Base-by-base conservation (phyloP, 2,113 vertebrate genomes). In the Calidris pygmaea region DNA sequence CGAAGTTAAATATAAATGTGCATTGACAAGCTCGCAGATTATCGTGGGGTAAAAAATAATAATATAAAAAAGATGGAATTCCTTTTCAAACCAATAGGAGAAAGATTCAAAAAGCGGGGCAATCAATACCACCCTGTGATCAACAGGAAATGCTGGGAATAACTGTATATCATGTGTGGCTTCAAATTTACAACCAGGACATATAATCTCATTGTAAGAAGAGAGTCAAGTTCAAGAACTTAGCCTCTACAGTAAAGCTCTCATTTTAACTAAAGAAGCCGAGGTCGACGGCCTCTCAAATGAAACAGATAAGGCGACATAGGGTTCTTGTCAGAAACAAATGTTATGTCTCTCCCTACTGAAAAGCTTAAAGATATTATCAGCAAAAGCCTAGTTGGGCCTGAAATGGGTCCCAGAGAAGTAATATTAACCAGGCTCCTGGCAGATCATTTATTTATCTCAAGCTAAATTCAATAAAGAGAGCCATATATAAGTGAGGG, bases 381-480 rank as follows among this genome's bases (percentile, higher is more conserved):
- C 98, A 97, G 96, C 83, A 93, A 95, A 97, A 97, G 97, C 96
- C 97, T 97, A 97, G 97, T 94, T 97, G 97, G 98, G 97, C 97
- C 98, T 98, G 98, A 98, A 98, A 97, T 95, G 89, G 98, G 97
- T 97, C 97, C 97, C 98, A 96, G 97, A 98, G 95, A 98, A 98
- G 97, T 98, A 98, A 98, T 98, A 98, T 98, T 99, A 99, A 99
- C 98, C 97, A 97, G 98, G 97, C 98, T 94, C 97, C 98, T 98
- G 98, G 98, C 98, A 99, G 98, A 98, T 98, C 97, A 97, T 99
- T 99, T 99, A 99, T 99, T 99, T 99, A 99, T 99, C 98, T 98
- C 98, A 97, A 97, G 97, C 98, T 98, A 98, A 98, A 99, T 99
- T 99, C 98, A 99, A 99, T 99, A 98, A 98, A 98, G 98, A 97